phyloP scores from a whole-genome alignment of 2,797 vertebrate genomes.

The Clamator glandarius region DNA sequence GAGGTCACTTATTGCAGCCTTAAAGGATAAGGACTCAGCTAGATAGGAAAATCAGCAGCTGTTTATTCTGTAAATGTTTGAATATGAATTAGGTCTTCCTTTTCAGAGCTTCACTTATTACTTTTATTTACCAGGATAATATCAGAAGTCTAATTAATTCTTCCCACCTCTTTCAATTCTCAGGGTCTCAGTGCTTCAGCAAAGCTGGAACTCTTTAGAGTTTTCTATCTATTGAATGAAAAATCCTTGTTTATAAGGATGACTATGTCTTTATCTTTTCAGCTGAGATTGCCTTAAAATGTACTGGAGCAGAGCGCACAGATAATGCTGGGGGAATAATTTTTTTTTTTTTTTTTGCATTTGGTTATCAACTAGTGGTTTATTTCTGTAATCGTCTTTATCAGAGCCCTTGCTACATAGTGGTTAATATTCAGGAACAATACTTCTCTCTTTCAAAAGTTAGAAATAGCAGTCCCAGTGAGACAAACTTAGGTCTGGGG shows the following conservation, averaged over 20 bases:
- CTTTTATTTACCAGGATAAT: slow-evolving; percentile 70
- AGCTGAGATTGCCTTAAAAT: slow-evolving; percentile 55
- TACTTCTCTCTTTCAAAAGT: slow-evolving; percentile 20
- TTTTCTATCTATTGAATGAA: slow-evolving; percentile 61
- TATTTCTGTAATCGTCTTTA: slow-evolving; percentile 45
- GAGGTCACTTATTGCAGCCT: slow-evolving; percentile 68
- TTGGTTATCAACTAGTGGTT: slow-evolving; percentile 37
- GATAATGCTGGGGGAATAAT: slow-evolving; percentile 40
- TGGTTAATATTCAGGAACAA: slow-evolving; percentile 39
- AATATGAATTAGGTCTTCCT: slow-evolving; percentile 64
- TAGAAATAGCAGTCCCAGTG: not conserved
- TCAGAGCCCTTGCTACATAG: not conserved
- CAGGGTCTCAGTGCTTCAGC: slow-evolving; percentile 46
- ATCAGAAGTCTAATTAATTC: slow-evolving; percentile 68
- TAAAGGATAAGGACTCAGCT: slow-evolving; percentile 44
- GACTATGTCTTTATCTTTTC: slow-evolving; percentile 59
- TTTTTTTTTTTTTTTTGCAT: not conserved
- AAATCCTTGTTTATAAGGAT: slow-evolving; percentile 59
- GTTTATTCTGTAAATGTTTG: slow-evolving; percentile 75
- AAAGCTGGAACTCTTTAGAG: slow-evolving; percentile 52
- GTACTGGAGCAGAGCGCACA: slow-evolving; percentile 11
- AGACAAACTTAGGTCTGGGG: not conserved
- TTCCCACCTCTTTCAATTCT: slow-evolving; percentile 38
- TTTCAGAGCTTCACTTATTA: slow-evolving; percentile 34
- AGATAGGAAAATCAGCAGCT: slow-evolving; percentile 38